Base-by-base conservation (phyloP, 2,113 vertebrate genomes). In the Pterocles burchelli region DNA sequence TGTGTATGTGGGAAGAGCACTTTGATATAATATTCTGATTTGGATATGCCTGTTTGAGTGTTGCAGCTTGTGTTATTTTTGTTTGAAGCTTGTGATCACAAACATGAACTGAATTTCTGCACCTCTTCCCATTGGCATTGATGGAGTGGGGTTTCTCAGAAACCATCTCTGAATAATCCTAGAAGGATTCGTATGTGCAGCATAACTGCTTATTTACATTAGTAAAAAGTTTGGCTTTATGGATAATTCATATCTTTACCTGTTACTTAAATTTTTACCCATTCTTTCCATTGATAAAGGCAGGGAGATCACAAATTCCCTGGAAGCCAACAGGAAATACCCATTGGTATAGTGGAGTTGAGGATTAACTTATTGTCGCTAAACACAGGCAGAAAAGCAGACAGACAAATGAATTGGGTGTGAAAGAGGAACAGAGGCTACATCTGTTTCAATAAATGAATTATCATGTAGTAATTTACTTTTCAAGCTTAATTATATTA, bases 401-500 rank as follows among this genome's bases (percentile, higher is more conserved):
- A 67, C 11, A 89, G 61, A 51, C 2, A 43, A 34, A 58, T 16
- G 13, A 88, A 72, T 78, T 55, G 78, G 63, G 31, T 61, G 65
- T 12, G 8, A 63, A 90, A 84, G 65, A 87, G 22, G 38, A 96
- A 54, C 6, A 36, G 70, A 80, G 13, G 31, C 29, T 91, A 58
- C 20, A 59, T 70, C 28, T 88, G 29, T 84, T 74, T 75, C 48
- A 89, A 87, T 84, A 95, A 90, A 91, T 89, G 8, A 89, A 89
- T 90, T 90, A 74, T 90, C 74, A 72, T 67, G n/a, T 78, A 86
- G 68, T 72, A 84, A 74, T 95, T 90, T 88, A 90, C 34, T 38
- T 33, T 46, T 80, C 86, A 94, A 92, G 4, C 25, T 70, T 59
- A 95, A 93, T 95, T 89, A 93, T 95, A 67, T 90, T 84, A 90